Conservation (phyloP, 2,888 invertebrate genomes). For the Syrphus vitripennis region DNA sequence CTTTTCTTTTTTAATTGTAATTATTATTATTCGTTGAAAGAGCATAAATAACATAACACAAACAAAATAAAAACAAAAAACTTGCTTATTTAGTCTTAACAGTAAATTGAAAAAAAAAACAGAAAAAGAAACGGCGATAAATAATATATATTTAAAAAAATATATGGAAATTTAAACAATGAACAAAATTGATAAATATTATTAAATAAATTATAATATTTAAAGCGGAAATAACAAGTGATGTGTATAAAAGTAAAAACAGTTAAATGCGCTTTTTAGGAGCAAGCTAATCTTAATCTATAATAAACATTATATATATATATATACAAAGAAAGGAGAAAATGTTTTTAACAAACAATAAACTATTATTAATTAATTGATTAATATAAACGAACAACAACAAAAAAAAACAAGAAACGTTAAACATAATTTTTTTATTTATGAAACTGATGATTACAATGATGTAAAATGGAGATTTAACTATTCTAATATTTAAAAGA, state of each 20-base stretch:
- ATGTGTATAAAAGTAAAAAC: conserved; percentile 65
- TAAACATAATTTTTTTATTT: conserved; percentile 68
- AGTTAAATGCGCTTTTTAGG: conserved; percentile 65
- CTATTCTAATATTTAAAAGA: conserved; percentile 68
- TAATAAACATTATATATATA: conserved; percentile 53
- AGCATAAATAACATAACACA: conserved; percentile 52
- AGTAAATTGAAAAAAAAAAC: conserved; percentile 30
- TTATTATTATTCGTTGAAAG: conserved; percentile 61
- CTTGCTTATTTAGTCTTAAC: conserved; percentile 61
- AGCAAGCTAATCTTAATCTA: conserved; percentile 69
- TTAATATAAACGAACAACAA: conserved; percentile 34
- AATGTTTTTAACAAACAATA: conserved; percentile 63
- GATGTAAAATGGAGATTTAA: conserved; percentile 63
- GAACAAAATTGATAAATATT: conserved; percentile 70
- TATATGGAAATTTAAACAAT: conserved; percentile 53
- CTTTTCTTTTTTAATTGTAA: conserved; percentile 32
- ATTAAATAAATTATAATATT: conserved; percentile 44
- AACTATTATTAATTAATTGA: conserved; percentile 59
- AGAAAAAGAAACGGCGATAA: conserved; percentile 27
- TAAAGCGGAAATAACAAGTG: conserved; percentile 60
- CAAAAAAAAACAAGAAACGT: conserved; percentile 38
- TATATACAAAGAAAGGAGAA: conserved; percentile 50
- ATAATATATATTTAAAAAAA: conserved; percentile 10
- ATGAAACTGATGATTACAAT: conserved; percentile 45
- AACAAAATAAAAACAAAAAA: conserved; percentile 31